These are phyloP conservation scores for Harpalus rufipes DNA, from an alignment of 2,888 invertebrate genomes.

Conservation along the genomic window DNA sequence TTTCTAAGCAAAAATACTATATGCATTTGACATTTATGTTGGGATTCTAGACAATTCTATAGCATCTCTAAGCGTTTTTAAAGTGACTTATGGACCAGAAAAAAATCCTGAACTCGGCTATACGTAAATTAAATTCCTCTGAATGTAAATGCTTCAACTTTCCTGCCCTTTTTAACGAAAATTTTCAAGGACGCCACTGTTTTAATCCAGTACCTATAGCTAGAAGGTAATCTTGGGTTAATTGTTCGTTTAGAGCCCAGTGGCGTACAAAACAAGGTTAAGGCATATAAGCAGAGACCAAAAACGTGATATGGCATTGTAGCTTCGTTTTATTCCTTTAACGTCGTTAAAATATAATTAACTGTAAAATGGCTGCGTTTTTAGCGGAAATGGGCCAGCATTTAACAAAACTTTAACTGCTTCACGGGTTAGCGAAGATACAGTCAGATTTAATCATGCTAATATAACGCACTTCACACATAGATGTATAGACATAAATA, in stretches of 20 bases:
- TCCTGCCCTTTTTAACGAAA: not conserved
- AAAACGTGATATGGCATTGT: slow-evolving; percentile 2
- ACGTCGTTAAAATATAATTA: slow-evolving; percentile 45
- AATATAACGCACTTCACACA: too few species aligned
- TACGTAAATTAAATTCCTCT: too few species aligned
- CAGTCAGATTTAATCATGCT: not conserved
- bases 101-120: too few species aligned
- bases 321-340: slow-evolving; percentile 21
- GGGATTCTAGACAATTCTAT: too few species aligned
- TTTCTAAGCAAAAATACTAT: too few species aligned
- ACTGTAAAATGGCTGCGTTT: slow-evolving; percentile 18
- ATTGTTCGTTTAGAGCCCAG: slow-evolving; percentile 15
- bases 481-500: not conserved
- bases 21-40: too few species aligned
- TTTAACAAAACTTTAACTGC: slow-evolving; percentile 2
- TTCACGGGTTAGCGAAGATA: not conserved
- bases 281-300: not conserved
- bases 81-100: too few species aligned
- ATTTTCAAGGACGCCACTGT: not conserved
- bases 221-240: slow-evolving; percentile 10
- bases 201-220: not conserved
- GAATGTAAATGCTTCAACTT: too few species aligned
- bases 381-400: slow-evolving; percentile 9
- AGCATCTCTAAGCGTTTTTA: too few species aligned
- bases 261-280: not conserved